Conservation (phyloP, 2,888 invertebrate species). For the Chironomus tentans region DNA sequence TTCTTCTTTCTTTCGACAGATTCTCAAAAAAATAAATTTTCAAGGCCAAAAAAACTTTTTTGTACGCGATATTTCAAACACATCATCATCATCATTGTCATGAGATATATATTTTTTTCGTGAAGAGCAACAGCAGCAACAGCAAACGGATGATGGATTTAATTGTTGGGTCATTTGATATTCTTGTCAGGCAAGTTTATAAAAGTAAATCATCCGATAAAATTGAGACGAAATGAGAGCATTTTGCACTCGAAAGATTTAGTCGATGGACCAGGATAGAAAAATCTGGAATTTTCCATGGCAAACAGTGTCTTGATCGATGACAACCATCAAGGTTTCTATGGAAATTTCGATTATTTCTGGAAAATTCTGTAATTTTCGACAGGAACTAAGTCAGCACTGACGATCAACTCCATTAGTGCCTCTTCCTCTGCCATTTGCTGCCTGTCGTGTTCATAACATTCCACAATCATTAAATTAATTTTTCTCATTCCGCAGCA, state of each 20-base stretch:
- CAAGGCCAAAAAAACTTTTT: neutral
- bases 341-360: too few species aligned
- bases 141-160: constrained; percentile 9
- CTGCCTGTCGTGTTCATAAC: too few species aligned
- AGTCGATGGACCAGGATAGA: neutral
- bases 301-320: too few species aligned
- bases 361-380: neutral
- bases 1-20: too few species aligned
- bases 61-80: neutral
- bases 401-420: too few species aligned
- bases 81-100: neutral
- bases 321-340: too few species aligned
- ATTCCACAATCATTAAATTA: too few species aligned
- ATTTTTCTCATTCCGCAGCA: too few species aligned
- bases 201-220: neutral
- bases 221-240: neutral
- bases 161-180: constrained; percentile 25
- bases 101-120: neutral
- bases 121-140: neutral
- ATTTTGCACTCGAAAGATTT: too few species aligned
- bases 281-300: neutral
- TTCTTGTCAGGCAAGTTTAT: constrained; percentile 21
- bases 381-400: too few species aligned
- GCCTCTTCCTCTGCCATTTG: too few species aligned
- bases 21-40: neutral